A percentile compares a stretch with the other conserved stretches of the same genome.
These are phyloP conservation scores for Morpho deidamia DNA, from an alignment of 2,888 invertebrate species.

Conservation along the genomic window DNA sequence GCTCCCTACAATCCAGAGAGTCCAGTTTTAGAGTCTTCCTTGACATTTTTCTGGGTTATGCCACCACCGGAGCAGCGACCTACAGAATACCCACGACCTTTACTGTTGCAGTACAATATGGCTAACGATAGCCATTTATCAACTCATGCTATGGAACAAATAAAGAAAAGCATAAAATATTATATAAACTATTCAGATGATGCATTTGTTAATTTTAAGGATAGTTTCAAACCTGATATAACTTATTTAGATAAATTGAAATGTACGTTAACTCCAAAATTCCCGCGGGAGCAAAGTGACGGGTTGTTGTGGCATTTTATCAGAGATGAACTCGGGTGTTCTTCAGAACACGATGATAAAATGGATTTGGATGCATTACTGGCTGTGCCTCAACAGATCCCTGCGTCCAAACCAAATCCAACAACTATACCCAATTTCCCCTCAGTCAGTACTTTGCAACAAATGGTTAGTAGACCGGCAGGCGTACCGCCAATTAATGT, in stretches of 20 bases:
- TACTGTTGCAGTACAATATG: constrained; percentile 92
- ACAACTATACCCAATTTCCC: constrained; percentile 65
- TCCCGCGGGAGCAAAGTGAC: constrained; percentile 88
- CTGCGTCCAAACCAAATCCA: constrained; percentile 60
- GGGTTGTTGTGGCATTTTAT: constrained; percentile 89
- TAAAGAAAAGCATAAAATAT: constrained; percentile 91
- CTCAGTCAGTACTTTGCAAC: constrained; percentile 69
- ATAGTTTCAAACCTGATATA: constrained; percentile 83
- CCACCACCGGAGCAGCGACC: constrained; percentile 96
- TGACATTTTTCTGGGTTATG: constrained; percentile 95
- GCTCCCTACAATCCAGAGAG: constrained; percentile 91
- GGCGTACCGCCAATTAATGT: constrained; percentile 72
- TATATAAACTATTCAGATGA: constrained; percentile 81
- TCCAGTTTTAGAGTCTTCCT: constrained; percentile 87
- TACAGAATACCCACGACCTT: constrained; percentile 94
- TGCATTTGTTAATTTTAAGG: constrained; percentile 63
- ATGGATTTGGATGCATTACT: constrained; percentile 79
- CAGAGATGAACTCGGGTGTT: constrained; percentile 84
- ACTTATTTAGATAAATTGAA: constrained; percentile 92
- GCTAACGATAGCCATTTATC: constrained; percentile 89
- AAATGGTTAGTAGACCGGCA: constrained; percentile 72
- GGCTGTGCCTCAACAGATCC: constrained; percentile 77
- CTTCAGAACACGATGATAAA: constrained; percentile 82
- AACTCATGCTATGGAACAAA: constrained; percentile 89
- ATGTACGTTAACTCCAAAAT: constrained; percentile 87